Percentiles rank a stretch among this genome's conserved stretches.
phyloP scores from a whole-genome alignment of 1,140 invertebrate genomes.

The Brachionus paranguensis region DNA sequence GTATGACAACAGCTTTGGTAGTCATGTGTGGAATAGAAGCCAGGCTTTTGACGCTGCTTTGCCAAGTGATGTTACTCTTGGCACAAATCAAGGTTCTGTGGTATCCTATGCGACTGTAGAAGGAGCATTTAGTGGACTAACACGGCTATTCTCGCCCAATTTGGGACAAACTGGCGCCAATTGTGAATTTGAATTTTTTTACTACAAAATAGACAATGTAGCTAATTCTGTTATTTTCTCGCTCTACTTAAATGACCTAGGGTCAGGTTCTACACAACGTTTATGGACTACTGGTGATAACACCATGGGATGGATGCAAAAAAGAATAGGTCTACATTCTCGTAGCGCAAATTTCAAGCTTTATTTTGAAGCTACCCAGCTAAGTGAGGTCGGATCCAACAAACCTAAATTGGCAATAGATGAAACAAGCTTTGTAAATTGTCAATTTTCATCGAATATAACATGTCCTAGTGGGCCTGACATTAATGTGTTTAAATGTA shows the following conservation, averaged over 20 bases:
- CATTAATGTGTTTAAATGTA: conserved; percentile 3
- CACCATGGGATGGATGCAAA: neutral
- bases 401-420: conserved; percentile 20
- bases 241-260: neutral
- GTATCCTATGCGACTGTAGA: conserved; percentile 39
- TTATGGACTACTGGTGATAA: conserved; percentile 19
- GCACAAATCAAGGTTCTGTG: conserved; percentile 33
- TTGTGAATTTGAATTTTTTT: conserved; percentile 59
- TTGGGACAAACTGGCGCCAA: conserved; percentile 25
- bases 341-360: neutral
- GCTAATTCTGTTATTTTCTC: neutral
- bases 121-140: conserved; percentile 17
- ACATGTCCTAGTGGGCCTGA: neutral
- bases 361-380: conserved; percentile 31
- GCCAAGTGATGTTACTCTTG: conserved; percentile 23
- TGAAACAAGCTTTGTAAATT: conserved; percentile 26
- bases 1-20: conserved; percentile 41
- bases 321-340: conserved; percentile 30
- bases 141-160: conserved; percentile 30
- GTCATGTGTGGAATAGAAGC: conserved; percentile 46
- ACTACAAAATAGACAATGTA: conserved; percentile 65
- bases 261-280: neutral
- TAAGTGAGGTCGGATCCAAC: neutral
- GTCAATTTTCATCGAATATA: conserved; percentile 12
- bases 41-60: conserved; percentile 41